Percentiles rank a stretch among this genome's conserved stretches.
Evolutionary conservation across 2,113 vertebrate genomes (phyloP).

Genomic region (Telmatochromis bifrenatus): DNA sequence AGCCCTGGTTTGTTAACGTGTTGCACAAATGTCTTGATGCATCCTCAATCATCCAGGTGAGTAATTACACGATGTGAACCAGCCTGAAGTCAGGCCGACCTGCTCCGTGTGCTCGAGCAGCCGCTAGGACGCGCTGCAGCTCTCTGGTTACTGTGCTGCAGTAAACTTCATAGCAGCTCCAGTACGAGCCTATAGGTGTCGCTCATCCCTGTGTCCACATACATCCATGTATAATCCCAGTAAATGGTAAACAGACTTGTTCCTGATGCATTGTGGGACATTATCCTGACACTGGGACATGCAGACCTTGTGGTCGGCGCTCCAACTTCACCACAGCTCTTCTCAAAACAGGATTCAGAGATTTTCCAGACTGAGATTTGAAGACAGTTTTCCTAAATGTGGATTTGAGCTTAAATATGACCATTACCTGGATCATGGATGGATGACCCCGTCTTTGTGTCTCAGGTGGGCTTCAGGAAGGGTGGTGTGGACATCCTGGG

Average conservation of each 20-base stretch:
- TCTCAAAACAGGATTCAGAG: background rate
- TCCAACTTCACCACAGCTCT: fast-evolving
- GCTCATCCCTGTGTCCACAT: background rate
- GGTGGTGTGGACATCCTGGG: conserved; percentile 73
- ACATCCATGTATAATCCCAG: background rate
- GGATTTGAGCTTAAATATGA: background rate
- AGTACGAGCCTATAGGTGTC: background rate
- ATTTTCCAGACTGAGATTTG: background rate
- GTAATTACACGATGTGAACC: fast-evolving
- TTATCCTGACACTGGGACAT: background rate
- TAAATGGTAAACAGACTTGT: background rate
- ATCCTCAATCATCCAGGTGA: fast-evolving
- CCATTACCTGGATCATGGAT: background rate
- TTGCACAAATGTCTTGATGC: background rate
- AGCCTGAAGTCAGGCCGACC: background rate
- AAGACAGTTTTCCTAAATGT: background rate
- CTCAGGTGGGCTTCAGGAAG: conserved; percentile 88
- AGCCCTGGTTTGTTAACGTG: background rate
- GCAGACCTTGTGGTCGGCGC: background rate
- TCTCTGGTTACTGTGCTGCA: background rate
- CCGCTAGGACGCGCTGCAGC: background rate
- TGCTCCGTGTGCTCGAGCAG: background rate
- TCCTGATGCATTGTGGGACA: no score
- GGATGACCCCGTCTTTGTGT: background rate
- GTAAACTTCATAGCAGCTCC: background rate